These are phyloP conservation scores for Delia radicum DNA, from an alignment of 1,140 invertebrate species.

Conservation along the genomic window DNA sequence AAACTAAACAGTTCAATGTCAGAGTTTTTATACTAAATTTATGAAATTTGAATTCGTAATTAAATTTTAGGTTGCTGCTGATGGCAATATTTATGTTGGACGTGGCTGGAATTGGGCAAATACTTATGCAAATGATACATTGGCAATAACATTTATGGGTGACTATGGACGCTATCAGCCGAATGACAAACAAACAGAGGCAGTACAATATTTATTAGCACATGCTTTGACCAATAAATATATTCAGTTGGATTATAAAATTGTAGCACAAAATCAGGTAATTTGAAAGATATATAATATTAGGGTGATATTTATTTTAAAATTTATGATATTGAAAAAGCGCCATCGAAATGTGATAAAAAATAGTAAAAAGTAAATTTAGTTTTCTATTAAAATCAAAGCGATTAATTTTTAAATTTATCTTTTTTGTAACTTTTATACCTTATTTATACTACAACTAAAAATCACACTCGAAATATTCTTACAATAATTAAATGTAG, in stretches of 20 bases:
- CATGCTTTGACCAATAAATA: constrained; percentile 45
- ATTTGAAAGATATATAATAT: neutral
- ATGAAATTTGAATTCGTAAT: no score
- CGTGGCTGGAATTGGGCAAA: constrained; percentile 63
- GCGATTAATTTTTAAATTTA: neutral
- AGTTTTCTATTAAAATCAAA: neutral
- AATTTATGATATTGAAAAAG: no score
- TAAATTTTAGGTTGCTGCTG: constrained; percentile 64
- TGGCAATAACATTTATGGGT: constrained; percentile 59
- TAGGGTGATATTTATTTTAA: no score
- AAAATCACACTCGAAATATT: no score
- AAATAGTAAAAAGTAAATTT: no score
- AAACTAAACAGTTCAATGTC: neutral
- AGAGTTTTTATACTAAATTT: no score
- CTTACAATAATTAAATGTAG: no score
- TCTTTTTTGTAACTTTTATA: no score
- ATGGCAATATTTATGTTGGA: constrained; percentile 65
- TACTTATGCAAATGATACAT: constrained; percentile 56
- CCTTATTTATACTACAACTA: no score
- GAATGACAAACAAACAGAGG: constrained; percentile 47
- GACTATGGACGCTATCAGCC: constrained; percentile 54
- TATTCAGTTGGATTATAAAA: constrained; percentile 50
- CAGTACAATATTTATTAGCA: constrained; percentile 46
- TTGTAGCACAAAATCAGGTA: constrained; percentile 58
- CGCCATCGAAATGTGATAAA: no score